Base-by-base conservation (phyloP, 2,113 vertebrate species). In the Pionites leucogaster region DNA sequence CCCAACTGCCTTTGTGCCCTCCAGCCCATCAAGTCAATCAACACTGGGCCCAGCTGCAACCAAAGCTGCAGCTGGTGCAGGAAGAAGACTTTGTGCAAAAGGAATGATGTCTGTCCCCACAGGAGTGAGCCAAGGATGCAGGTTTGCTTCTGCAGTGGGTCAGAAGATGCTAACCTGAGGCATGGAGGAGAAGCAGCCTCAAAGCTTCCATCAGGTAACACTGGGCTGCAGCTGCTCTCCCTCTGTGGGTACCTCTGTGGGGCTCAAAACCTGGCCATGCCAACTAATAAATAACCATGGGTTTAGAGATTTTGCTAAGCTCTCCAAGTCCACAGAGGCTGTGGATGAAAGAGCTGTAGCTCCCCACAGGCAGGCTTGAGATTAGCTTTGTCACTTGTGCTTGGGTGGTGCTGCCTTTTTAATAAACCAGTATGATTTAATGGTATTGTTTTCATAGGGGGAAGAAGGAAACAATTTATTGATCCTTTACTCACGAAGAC, bases 381-480 rank as follows among this genome's bases (percentile, higher is more conserved):
- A 84, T 75, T 60, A 83, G 37, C 39, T 7, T 65, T 77, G 62
- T 55, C 24, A 24, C 75, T 82, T 76, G 63, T 92, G 50, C 64
- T 55, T 0, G 0, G 63, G n/a, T 41, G 27, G 6, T 28, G 33
- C 53, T 69, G 69, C 55, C n/a, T 71, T 91, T 93, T 91, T 84
- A 93, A 92, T 85, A 88, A 93, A 83, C 29, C 46, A 46, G 23
- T 19, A 10, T 63, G 68, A 92, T 91, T 93, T 95, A 91, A 86
- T 64, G 47, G 60, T 47, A 50, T 65, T 92, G 41, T 94, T 96
- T 86, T 88, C 72, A 78, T 67, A 75, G 17, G 77, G 28, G 35
- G 50, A 46, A 88, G 68, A 82, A 93, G 50, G 90, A 80, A 90
- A 87, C 29, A 69, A 93, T 83, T 70, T 82, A 95, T 92, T 50